phyloP scores from a whole-genome alignment of 2,888 invertebrate species.

The Ligdia adustata region DNA sequence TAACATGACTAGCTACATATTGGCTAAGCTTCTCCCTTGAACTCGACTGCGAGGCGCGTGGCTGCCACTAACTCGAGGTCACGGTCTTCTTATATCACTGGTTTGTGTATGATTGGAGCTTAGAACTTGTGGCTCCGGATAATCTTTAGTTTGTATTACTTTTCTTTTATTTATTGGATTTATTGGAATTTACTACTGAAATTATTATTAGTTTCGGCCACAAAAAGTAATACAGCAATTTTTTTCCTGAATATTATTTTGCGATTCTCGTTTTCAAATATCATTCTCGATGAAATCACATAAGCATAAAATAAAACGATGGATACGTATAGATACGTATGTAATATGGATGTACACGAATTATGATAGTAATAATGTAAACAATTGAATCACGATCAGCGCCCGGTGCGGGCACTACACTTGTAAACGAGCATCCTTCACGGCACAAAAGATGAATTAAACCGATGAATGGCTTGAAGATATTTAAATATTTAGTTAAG shows the following conservation, averaged over 20 bases:
- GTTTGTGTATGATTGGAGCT: constrained; percentile 22
- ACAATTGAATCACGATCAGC: constrained; percentile 60
- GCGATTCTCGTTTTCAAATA: too few species aligned
- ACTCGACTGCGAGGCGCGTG: constrained; percentile 47
- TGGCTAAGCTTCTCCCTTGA: constrained; percentile 47
- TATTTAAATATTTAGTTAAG: constrained; percentile 7
- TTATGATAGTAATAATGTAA: constrained; percentile 63
- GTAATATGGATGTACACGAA: constrained; percentile 55
- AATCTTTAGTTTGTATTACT: too few species aligned
- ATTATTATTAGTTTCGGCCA: too few species aligned
- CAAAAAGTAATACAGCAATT: too few species aligned
- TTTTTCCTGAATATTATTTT: too few species aligned
- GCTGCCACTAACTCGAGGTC: constrained; percentile 35
- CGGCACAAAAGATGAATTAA: constrained; percentile 8
- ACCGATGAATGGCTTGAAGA: neutral
- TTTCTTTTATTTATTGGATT: too few species aligned
- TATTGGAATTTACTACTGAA: too few species aligned
- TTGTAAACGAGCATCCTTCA: constrained; percentile 21
- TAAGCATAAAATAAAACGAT: constrained; percentile 46
- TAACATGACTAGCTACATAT: constrained; percentile 17
- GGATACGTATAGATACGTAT: too few species aligned
- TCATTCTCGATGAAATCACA: constrained; percentile 38
- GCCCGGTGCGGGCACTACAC: constrained; percentile 32
- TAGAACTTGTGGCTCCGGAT: constrained; percentile 31
- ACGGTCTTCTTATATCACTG: constrained; percentile 36